Evolutionary conservation across 2,797 vertebrate species (phyloP).

Genomic region (Sarcoramphus papa): DNA sequence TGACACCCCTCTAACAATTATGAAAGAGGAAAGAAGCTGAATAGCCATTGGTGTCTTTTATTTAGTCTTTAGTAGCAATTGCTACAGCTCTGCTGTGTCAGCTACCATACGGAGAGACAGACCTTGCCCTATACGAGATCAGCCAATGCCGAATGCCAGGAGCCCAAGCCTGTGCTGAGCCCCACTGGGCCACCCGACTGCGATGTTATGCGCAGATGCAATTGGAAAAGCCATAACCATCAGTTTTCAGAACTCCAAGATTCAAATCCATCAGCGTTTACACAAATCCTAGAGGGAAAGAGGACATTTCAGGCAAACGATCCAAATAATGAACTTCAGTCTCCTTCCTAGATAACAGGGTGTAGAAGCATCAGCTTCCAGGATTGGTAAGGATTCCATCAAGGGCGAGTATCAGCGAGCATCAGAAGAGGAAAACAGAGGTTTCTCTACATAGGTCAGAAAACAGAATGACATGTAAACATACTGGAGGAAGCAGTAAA

Average conservation of each 20-base stretch:
- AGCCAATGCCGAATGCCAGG: not conserved
- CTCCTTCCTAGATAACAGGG: not conserved
- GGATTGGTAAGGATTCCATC: not conserved
- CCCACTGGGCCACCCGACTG: rapidly evolving
- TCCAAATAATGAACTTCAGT: not conserved
- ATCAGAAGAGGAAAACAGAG: not conserved
- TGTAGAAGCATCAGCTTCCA: not conserved
- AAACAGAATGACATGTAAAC: not conserved
- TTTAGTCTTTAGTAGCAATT: not conserved
- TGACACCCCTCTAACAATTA: not conserved
- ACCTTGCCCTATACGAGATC: not conserved
- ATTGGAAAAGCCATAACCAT: not conserved
- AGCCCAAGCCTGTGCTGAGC: rapidly evolving
- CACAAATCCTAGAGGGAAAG: not conserved
- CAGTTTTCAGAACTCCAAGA: not conserved
- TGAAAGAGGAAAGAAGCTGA: not conserved
- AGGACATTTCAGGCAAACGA: not conserved
- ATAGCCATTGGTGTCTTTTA: not conserved
- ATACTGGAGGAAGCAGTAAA: not conserved
- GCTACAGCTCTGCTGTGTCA: not conserved
- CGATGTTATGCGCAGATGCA: rapidly evolving
- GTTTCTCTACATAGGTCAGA: not conserved
- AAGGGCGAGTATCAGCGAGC: not conserved
- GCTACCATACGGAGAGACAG: not conserved
- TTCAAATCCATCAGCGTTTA: not conserved